phyloP scores from a whole-genome alignment of 2,888 invertebrate genomes.

The Thymelicus acteon region DNA sequence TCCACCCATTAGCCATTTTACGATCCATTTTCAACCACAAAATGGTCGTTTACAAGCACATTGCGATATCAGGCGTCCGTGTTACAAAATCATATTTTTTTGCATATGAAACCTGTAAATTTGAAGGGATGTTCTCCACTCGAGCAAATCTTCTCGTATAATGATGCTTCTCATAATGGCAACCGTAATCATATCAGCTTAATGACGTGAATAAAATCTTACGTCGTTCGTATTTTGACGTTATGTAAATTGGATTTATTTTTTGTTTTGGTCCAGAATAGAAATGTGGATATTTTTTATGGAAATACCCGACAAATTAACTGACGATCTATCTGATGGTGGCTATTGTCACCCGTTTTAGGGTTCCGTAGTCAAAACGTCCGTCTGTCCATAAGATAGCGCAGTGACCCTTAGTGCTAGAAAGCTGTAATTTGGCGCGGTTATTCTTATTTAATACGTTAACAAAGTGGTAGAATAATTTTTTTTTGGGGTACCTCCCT shows the following conservation, averaged over 20 bases:
- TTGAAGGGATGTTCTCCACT: constrained; percentile 21
- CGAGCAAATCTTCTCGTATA: constrained; percentile 21
- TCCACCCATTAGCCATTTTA: constrained; percentile 75
- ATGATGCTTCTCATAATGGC: constrained; percentile 26
- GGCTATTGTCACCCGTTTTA: no score
- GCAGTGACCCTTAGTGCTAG: no score
- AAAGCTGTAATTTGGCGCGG: no score
- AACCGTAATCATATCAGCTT: constrained; percentile 34
- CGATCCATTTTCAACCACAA: constrained; percentile 70
- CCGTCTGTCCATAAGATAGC: no score
- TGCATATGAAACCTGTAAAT: constrained; percentile 32
- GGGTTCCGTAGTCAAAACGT: no score
- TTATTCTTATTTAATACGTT: no score
- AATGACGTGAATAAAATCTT: constrained; percentile 35
- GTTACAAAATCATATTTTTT: constrained; percentile 39
- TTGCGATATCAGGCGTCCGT: constrained; percentile 59
- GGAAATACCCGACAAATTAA: neutral
- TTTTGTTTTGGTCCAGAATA: constrained; percentile 3
- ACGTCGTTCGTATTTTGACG: constrained; percentile 18
- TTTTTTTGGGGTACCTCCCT: no score
- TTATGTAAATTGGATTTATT: neutral
- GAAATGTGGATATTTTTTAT: neutral
- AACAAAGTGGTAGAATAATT: no score
- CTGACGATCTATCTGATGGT: no score
- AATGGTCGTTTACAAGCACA: constrained; percentile 65